Evolutionary conservation across 2,888 invertebrate genomes (phyloP).

Genomic region (Anagyrus pseudococci): DNA sequence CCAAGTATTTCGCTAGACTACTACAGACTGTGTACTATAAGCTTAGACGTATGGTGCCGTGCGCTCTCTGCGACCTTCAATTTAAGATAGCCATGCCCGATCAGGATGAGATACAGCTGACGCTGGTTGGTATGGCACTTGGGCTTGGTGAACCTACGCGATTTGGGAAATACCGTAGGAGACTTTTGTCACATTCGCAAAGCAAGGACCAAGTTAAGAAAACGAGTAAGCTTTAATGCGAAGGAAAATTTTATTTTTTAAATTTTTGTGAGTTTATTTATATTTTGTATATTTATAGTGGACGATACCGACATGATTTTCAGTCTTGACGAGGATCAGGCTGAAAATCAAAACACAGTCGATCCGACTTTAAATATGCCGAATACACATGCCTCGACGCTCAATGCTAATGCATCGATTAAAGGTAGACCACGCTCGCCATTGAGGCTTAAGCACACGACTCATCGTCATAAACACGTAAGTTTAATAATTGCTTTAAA

Average conservation of each 20-base stretch:
- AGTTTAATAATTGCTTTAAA: too few species aligned
- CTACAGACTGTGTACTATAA: slow-evolving; percentile 83
- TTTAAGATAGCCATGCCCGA: slow-evolving; percentile 89
- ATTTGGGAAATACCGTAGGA: slow-evolving; percentile 62
- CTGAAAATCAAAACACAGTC: slow-evolving; percentile 49
- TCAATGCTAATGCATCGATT: slow-evolving; percentile 51
- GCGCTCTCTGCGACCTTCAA: slow-evolving; percentile 80
- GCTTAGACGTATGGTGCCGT: slow-evolving; percentile 85
- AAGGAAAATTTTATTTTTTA: too few species aligned
- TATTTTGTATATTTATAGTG: slow-evolving; percentile 19
- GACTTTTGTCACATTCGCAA: slow-evolving; percentile 52
- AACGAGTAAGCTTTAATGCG: slow-evolving; percentile 43
- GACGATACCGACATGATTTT: slow-evolving; percentile 82
- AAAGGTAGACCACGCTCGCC: slow-evolving; percentile 67
- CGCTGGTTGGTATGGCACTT: slow-evolving; percentile 81
- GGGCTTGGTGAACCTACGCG: slow-evolving; percentile 72
- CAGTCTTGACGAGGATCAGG: slow-evolving; percentile 79
- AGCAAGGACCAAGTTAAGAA: slow-evolving; percentile 54
- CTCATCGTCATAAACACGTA: slow-evolving; percentile 54
- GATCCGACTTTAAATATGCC: slow-evolving; percentile 8
- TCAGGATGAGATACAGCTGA: slow-evolving; percentile 76
- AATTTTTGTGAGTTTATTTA: background rate
- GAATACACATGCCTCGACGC: slow-evolving; percentile 12
- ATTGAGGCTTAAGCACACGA: slow-evolving; percentile 56
- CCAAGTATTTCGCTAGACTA: slow-evolving; percentile 65